Evolutionary conservation across 37 sponge, comb jelly and placozoan genomes (phyloP), one percentile per base, ranked within the genome.

Genomic region (Diacarnus erythraeanus): DNA sequence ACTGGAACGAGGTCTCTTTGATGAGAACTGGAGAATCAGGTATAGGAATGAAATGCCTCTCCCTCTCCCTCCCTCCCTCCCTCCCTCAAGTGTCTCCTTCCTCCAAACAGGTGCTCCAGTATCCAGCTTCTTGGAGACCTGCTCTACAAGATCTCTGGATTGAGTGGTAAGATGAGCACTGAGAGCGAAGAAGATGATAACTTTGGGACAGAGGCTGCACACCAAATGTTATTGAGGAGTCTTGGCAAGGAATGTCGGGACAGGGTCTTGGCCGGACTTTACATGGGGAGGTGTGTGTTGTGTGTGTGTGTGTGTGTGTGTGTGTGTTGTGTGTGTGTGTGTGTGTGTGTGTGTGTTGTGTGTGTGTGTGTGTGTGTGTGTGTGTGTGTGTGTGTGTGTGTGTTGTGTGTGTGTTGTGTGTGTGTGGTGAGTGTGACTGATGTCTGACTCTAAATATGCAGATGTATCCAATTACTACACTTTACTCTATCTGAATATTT

Each of bases 1-100:
- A 51, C 91, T 96, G 30, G 93, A 94, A 78, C 69, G 78, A 20
- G 90, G 90, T 30, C 66, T 97, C 42, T 83, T 90, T 59, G 91
- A 99, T 76, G 95, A 92, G n/a, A 96, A 92, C 79, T 96, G 97
- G 95, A 69, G 99, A 22, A 99, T 99, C 66, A 88, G 99, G 77
- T 81, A 69, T 60, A 17, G 3, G 20, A 30, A 30, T 27, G 18
- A 23, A 23, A 6, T 8, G n/a, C n/a, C n/a, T n/a, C n/a, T n/a
- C 36, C 17, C 36, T 68, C 69, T 29, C 34, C 36, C 69, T 68
- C 36, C 21, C 38, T 36, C 69, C 69, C 64, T 35, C 42, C 25
- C 73, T 51, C 82, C 17, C 39, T 35, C 83, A 39, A 74, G 57
- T 57, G 25, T 5, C 25, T 10, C 64, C 4, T 31, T 4, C 64